Conservation (phyloP, 2,797 vertebrate genomes). For the Onychomys arenicola region DNA sequence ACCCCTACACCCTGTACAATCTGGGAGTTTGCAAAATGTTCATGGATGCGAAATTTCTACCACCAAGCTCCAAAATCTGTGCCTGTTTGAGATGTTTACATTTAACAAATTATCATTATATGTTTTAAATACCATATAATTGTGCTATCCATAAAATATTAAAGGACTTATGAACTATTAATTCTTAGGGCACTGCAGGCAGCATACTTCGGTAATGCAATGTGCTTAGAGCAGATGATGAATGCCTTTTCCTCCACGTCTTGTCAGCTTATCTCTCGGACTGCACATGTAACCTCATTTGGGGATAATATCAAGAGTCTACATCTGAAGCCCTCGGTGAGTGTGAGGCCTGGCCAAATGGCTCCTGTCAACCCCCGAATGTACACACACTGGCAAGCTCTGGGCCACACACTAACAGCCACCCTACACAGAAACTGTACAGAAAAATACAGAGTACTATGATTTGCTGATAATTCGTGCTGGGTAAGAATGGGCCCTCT, state of each 20-base stretch:
- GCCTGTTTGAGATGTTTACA: conserved; percentile 58
- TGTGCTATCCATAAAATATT: conserved; percentile 56
- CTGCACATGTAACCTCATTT: conserved; percentile 13
- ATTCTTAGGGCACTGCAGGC: conserved; percentile 57
- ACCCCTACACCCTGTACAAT: neutral
- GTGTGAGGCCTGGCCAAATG: neutral
- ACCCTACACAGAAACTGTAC: neutral
- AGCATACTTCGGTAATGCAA: neutral
- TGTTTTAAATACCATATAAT: conserved; percentile 61
- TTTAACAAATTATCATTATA: conserved; percentile 52
- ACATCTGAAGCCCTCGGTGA: conserved; percentile 43
- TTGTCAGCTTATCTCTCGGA: conserved; percentile 55
- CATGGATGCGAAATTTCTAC: neutral
- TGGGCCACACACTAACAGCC: neutral
- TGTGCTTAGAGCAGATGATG: conserved; percentile 23
- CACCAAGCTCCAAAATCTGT: neutral
- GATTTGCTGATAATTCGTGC: neutral
- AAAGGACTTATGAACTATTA: conserved; percentile 71
- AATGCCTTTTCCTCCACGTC: conserved; percentile 37
- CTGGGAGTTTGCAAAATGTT: neutral
- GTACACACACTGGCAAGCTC: neutral
- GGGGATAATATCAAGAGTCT: conserved; percentile 32
- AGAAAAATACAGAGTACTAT: neutral
- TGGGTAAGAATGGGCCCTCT: neutral
- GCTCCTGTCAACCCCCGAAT: conserved; percentile 2